These are phyloP conservation scores for Pelecanus crispus DNA, from an alignment of 2,113 vertebrate species.

Conservation along the genomic window DNA sequence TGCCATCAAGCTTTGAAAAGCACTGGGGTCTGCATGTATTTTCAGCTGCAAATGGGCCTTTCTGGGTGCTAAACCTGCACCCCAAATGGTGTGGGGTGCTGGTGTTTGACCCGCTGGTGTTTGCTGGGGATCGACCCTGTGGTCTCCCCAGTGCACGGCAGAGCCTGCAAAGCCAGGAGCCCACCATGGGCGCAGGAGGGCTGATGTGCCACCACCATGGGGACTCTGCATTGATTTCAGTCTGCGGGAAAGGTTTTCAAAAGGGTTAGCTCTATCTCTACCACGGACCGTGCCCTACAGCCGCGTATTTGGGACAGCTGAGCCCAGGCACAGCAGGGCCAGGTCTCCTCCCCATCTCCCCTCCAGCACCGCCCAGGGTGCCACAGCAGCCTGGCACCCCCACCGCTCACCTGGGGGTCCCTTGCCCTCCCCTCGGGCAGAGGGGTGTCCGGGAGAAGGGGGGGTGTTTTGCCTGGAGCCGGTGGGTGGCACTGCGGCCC, in stretches of 20 bases:
- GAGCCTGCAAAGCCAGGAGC: background rate
- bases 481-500: conserved; percentile 44
- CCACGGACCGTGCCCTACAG: rapidly evolving
- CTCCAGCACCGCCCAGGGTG: rapidly evolving
- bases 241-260: background rate
- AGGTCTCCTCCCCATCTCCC: background rate
- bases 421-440: rapidly evolving
- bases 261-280: background rate
- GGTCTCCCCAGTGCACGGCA: rapidly evolving
- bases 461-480: background rate
- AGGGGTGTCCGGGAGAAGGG: background rate
- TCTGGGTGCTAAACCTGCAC: background rate
- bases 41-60: background rate
- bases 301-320: background rate
- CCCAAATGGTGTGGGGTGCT: no score
- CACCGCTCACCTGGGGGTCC: rapidly evolving
- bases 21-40: background rate
- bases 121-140: background rate
- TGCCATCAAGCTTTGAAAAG: background rate
- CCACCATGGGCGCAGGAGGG: rapidly evolving
- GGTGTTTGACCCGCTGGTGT: background rate
- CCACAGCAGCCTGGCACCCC: background rate
- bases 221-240: no score
- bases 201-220: rapidly evolving
- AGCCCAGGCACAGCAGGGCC: background rate